These are phyloP conservation scores for Vulpes lagopus DNA, from an alignment of 2,113 vertebrate genomes.

Conservation along the genomic window DNA sequence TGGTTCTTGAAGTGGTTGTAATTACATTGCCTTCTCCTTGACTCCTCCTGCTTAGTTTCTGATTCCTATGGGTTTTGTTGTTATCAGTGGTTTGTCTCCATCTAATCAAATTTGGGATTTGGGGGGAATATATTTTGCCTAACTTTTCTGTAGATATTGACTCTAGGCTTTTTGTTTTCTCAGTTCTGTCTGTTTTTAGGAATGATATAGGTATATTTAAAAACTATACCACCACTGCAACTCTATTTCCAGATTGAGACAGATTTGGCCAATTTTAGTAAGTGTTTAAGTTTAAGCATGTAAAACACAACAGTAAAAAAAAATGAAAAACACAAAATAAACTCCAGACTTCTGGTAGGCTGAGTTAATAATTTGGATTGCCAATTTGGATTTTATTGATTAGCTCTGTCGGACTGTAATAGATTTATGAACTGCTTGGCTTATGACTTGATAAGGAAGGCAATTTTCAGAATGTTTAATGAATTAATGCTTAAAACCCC, in stretches of 20 bases:
- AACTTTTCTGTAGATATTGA: not conserved
- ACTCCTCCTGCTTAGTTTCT: not conserved
- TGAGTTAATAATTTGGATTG: slow-evolving; percentile 1
- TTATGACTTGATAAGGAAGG: not conserved
- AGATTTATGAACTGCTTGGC: not conserved
- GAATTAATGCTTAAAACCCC: not conserved
- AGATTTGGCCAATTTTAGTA: not conserved
- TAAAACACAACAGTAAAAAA: not conserved
- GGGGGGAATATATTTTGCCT: not conserved
- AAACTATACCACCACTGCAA: not conserved
- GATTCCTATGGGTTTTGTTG: not conserved
- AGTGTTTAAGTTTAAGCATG: not conserved
- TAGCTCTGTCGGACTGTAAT: not conserved
- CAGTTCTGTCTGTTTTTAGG: not conserved
- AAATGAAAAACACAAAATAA: not conserved
- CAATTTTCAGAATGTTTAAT: not conserved
- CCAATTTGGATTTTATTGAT: not conserved
- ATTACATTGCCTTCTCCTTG: not conserved
- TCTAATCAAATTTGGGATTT: not conserved
- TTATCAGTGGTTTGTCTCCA: not conserved
- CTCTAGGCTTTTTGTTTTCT: not conserved
- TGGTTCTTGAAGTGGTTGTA: not conserved
- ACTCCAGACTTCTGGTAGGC: not conserved
- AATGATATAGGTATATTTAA: not conserved
- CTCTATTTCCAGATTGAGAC: not conserved